Percentiles rank a stretch among this genome's conserved stretches.
Conservation (phyloP, 2,888 invertebrate genomes). For the Idaea biselata region DNA sequence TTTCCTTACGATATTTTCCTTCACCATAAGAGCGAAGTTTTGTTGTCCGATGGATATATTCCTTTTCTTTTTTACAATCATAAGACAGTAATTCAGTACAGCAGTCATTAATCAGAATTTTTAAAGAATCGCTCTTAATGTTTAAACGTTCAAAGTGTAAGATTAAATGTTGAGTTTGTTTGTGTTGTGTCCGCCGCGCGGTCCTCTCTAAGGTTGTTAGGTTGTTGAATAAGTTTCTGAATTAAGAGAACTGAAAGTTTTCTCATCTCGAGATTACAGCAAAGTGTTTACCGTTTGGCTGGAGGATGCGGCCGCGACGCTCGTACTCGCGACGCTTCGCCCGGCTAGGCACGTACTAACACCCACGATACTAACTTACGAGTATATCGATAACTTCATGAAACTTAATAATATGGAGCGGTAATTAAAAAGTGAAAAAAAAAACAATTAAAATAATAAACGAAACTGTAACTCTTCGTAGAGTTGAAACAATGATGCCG, state of each 20-base stretch:
- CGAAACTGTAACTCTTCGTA: background rate
- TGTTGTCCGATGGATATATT: too few species aligned
- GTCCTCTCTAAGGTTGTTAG: constrained; percentile 80
- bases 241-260: constrained; percentile 82
- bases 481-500: background rate
- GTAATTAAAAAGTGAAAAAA: background rate
- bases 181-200: constrained; percentile 71
- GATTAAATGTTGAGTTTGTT: constrained; percentile 76
- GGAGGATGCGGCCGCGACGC: constrained; percentile 69
- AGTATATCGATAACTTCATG: background rate
- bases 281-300: constrained; percentile 82
- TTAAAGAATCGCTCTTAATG: constrained; percentile 37
- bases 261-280: constrained; percentile 82
- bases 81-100: too few species aligned
- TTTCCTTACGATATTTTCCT: too few species aligned
- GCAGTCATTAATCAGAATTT: background rate
- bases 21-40: too few species aligned
- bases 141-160: constrained; percentile 62
- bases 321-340: constrained; percentile 58
- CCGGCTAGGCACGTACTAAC: constrained; percentile 28
- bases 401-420: background rate
- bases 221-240: constrained; percentile 82
- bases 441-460: background rate
- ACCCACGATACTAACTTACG: constrained; percentile 20
- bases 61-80: too few species aligned